Evolutionary conservation across 2,888 invertebrate species (phyloP).

Genomic region (Abrostola triplasia): DNA sequence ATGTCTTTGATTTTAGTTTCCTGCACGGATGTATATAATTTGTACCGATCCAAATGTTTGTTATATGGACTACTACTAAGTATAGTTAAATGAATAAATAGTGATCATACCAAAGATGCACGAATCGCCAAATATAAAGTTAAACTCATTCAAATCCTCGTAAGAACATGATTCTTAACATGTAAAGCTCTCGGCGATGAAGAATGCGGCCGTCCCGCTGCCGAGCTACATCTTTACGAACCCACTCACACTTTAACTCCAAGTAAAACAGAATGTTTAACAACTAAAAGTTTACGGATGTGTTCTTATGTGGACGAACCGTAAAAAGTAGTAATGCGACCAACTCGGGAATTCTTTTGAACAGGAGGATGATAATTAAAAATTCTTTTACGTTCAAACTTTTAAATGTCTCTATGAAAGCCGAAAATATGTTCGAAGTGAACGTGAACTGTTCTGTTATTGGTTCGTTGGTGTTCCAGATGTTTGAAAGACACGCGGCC

Average conservation of each 20-base stretch:
- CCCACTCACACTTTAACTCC: slow-evolving; percentile 18
- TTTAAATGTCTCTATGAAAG: slow-evolving; percentile 10
- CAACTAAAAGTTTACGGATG: slow-evolving; percentile 20
- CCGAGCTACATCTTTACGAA: slow-evolving; percentile 10
- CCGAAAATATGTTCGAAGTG: slow-evolving; percentile 6
- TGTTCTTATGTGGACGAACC: slow-evolving; percentile 31
- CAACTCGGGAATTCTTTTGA: slow-evolving; percentile 7
- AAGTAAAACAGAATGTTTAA: slow-evolving; percentile 34
- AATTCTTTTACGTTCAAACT: slow-evolving; percentile 16
- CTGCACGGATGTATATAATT: too few relatives aligned
- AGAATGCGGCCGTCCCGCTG: slow-evolving; percentile 13
- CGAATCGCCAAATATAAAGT: too few relatives aligned
- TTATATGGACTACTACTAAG: too few relatives aligned
- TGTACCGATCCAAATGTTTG: too few relatives aligned
- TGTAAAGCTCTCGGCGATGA: slow-evolving; percentile 18
- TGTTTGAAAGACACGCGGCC: background rate
- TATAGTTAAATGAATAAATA: too few relatives aligned
- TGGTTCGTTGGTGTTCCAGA: background rate
- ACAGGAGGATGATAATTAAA: slow-evolving; percentile 18
- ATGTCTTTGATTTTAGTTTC: too few relatives aligned
- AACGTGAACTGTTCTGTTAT: background rate
- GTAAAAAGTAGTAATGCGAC: slow-evolving; percentile 22
- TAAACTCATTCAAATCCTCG: too few relatives aligned
- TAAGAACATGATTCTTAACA: slow-evolving; percentile 5
- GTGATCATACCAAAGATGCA: too few relatives aligned